These are phyloP conservation scores for Brachyptera risi DNA, from an alignment of 2,888 invertebrate species.

Conservation along the genomic window DNA sequence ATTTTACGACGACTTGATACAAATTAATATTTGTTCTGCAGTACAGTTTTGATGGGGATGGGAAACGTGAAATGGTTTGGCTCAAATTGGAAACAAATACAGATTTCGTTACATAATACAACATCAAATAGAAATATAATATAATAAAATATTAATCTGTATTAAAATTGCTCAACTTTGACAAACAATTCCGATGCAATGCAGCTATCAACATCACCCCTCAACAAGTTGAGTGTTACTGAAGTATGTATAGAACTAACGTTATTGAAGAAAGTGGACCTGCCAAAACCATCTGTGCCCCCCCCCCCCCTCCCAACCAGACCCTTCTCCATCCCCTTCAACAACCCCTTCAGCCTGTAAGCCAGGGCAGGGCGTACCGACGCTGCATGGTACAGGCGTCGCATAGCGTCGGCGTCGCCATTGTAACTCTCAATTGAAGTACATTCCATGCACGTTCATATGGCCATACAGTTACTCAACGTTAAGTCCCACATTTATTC, in stretches of 20 bases:
- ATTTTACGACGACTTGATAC: no score
- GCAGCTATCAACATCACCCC: not conserved
- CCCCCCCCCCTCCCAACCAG: constrained; percentile 17
- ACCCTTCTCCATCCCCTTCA: not conserved
- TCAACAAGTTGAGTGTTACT: constrained; percentile 10
- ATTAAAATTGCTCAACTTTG: not conserved
- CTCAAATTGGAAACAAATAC: no score
- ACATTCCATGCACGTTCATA: no score
- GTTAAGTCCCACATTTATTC: no score
- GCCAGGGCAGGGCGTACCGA: constrained; percentile 17
- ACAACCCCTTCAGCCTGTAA: no score
- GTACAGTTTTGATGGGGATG: no score
- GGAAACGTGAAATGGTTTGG: not conserved
- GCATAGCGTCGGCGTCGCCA: constrained; percentile 2
- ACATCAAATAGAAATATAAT: no score
- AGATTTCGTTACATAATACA: no score
- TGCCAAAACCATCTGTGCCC: constrained; percentile 25
- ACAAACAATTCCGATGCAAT: not conserved
- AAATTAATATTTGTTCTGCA: no score
- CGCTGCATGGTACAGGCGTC: constrained; percentile 14
- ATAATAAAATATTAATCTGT: no score
- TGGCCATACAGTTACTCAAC: no score
- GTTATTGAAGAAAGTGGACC: constrained; percentile 21
- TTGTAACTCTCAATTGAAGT: not conserved
- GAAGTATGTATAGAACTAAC: constrained; percentile 4